Evolutionary conservation across 2,113 vertebrate species (phyloP).

Genomic region (Varanus salvator): DNA sequence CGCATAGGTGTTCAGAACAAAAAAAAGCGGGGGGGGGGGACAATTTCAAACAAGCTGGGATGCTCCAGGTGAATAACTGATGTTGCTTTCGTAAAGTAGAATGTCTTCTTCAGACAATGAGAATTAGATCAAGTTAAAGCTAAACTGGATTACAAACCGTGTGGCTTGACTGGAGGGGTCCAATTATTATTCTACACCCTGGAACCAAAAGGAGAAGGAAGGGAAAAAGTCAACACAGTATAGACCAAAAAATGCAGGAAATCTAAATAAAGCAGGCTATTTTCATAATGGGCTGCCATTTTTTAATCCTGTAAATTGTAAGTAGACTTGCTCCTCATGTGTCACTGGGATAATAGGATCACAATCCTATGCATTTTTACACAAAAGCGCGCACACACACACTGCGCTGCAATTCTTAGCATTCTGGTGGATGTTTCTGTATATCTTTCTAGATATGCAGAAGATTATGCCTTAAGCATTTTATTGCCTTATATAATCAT

Average conservation of each 20-base stretch:
- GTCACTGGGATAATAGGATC: neutral
- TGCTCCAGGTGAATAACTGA: neutral
- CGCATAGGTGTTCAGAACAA: neutral
- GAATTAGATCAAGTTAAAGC: neutral
- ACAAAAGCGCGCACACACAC: no score
- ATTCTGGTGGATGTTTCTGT: no score
- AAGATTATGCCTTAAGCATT: neutral
- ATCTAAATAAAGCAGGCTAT: slow-evolving; percentile 7
- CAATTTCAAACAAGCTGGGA: neutral
- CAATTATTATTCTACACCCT: neutral
- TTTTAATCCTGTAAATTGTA: neutral
- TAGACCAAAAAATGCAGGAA: neutral
- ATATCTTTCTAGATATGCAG: no score
- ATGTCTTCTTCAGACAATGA: neutral
- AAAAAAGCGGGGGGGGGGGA: neutral
- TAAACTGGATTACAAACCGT: neutral
- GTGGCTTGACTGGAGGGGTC: neutral
- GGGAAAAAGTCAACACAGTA: neutral
- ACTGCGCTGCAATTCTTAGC: no score
- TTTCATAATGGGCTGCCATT: neutral
- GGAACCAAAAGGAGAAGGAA: neutral
- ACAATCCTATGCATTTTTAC: no score
- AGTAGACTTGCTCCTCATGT: neutral
- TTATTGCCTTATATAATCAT: neutral
- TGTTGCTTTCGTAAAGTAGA: neutral